Base-by-base conservation (phyloP, 2,888 invertebrate species). In the Chydorus sphaericus region DNA sequence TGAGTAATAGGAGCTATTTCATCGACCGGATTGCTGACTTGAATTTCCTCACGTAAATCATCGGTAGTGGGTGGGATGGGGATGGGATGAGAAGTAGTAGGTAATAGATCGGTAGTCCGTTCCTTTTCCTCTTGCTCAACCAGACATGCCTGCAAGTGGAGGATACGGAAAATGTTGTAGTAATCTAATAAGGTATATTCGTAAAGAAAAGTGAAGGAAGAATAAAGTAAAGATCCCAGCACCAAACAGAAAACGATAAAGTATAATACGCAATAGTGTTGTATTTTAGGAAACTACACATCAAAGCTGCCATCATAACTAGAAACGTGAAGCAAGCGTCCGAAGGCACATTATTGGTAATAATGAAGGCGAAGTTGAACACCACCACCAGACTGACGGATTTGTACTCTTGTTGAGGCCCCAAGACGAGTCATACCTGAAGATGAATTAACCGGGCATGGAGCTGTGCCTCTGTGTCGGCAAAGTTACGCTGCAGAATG, bases 361-460 rank as follows among this genome's bases (percentile, higher is more conserved):
- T 31, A 37, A 28, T 23, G 28, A 38, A 37, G 36, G 53, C 18
- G 53, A 53, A 37, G 28, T 37, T 53, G 36, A 51, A 23, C 36
- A 51, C 20, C 53, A 36, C 36, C 53, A 53, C 23, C 37, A 36
- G 38, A 38, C 53, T 37, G 44, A 8, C 26, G 44, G 14, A 14
- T 44, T 44, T 44, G 44, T 44, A 44, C 44, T 44, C 44, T 44
- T 44, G 44, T 44, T 14, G 44, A 44, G 44, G 44, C 28, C 44
- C 44, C 44, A 39, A 38, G 31, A 56, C 30, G 54, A 50, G 56
- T 57, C 58, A 58, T 61, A 62, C 62, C 62, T 62, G 62, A 26
- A 62, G 57, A 36, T 51, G 48, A 44, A 54, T 57, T 38, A 61
- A 58, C 38, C 62, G 62, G 10, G 49, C 44, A 28, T 58, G 59